Percentiles rank a stretch among this genome's conserved stretches.
These are phyloP conservation scores for Galaxea fascicularis DNA, from an alignment of 92 coral and sea anemone genomes.

Conservation along the genomic window DNA sequence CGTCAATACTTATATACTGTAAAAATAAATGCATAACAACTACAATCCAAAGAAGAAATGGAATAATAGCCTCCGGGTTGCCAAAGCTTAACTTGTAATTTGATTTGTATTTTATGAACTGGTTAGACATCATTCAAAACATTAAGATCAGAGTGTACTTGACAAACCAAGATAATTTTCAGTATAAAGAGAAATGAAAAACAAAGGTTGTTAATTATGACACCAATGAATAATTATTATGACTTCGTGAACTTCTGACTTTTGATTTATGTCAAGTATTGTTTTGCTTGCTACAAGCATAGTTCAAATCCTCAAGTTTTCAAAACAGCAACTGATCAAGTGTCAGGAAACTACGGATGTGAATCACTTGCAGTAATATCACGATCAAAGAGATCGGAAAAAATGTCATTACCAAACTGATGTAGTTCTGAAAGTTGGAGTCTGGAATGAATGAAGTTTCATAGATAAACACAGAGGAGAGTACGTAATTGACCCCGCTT, in stretches of 20 bases:
- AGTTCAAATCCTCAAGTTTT: constrained; percentile 2
- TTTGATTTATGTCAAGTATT: too few relatives aligned
- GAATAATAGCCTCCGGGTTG: not conserved
- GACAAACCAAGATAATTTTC: not conserved
- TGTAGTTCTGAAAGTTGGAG: not conserved
- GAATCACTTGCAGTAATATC: not conserved
- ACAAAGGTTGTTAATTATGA: not conserved
- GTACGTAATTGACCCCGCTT: not conserved
- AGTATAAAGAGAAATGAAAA: not conserved
- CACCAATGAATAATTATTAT: not conserved
- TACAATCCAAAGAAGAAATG: not conserved
- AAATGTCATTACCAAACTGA: not conserved
- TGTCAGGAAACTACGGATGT: not conserved
- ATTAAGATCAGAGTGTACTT: not conserved
- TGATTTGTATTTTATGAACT: not conserved
- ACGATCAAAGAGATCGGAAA: not conserved
- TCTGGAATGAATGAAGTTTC: not conserved
- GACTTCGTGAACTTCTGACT: constrained; percentile 5
- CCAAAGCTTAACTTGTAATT: not conserved
- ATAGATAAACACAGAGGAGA: not conserved
- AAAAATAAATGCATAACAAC: too few relatives aligned
- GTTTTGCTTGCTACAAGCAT: not conserved
- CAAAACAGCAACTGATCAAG: not conserved
- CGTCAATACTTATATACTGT: too few relatives aligned
- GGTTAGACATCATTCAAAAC: not conserved